These are phyloP conservation scores for Neoniphon sammara DNA, from an alignment of 2,797 vertebrate species.

Conservation along the genomic window DNA sequence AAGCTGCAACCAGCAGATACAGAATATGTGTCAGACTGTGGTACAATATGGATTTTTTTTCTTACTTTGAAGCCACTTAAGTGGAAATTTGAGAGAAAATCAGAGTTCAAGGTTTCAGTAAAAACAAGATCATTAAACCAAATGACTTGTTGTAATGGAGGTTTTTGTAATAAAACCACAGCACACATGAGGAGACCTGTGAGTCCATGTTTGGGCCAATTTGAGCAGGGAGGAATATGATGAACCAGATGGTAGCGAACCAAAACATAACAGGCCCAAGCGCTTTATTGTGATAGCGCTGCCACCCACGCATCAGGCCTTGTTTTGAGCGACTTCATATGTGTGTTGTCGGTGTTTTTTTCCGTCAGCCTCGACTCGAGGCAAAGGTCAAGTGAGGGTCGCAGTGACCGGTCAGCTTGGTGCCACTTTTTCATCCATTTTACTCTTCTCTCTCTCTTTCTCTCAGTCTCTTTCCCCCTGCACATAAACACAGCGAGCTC, in stretches of 20 bases:
- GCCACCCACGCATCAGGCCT: conserved; percentile 66
- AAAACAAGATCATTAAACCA: no score
- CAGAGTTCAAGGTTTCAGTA: no score
- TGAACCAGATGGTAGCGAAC: conserved; percentile 70
- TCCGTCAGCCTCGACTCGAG: conserved; percentile 31
- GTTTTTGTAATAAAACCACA: no score
- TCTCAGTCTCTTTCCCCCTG: not conserved
- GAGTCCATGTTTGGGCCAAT: conserved; percentile 39
- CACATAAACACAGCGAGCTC: conserved; percentile 23
- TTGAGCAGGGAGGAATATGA: conserved; percentile 36
- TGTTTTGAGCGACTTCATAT: conserved; percentile 55
- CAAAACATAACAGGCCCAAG: conserved; percentile 66
- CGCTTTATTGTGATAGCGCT: conserved; percentile 53
- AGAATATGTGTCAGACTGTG: no score
- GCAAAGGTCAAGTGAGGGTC: conserved; percentile 33
- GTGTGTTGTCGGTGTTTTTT: conserved; percentile 20
- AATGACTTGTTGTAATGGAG: no score
- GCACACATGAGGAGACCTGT: no score
- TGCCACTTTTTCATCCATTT: not conserved
- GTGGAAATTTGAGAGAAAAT: no score
- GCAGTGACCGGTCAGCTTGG: conserved; percentile 7
- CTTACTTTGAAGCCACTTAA: no score
- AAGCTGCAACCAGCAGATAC: no score
- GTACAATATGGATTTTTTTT: no score
- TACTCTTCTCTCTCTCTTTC: conserved; percentile 8